phyloP scores from a whole-genome alignment of 2,113 vertebrate genomes.

The Labeo rohita region DNA sequence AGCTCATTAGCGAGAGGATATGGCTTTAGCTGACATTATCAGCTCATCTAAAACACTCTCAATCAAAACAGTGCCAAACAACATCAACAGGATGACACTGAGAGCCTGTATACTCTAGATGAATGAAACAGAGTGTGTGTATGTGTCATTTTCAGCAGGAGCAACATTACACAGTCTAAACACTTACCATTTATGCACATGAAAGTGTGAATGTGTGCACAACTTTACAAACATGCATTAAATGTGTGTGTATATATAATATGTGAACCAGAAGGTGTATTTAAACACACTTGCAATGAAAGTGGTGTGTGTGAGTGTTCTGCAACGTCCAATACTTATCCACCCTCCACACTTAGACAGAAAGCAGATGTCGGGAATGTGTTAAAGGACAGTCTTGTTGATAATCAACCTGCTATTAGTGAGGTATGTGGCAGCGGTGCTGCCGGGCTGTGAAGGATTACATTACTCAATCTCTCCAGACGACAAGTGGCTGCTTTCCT shows the following conservation, averaged over 20 bases:
- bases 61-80: slow-evolving; percentile 52
- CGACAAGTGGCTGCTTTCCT: slow-evolving; percentile 51
- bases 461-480: slow-evolving; percentile 64
- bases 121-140: slow-evolving; percentile 30
- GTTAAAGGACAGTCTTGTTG: slow-evolving; percentile 65
- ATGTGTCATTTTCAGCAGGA: slow-evolving; percentile 5
- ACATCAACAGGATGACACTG: slow-evolving; percentile 52
- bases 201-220: neutral
- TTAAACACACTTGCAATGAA: slow-evolving; percentile 41
- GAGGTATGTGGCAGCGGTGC: slow-evolving; percentile 62
- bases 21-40: slow-evolving; percentile 41
- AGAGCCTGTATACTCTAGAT: slow-evolving; percentile 40
- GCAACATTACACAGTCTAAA: slow-evolving; percentile 12
- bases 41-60: slow-evolving; percentile 45
- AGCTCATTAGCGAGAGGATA: slow-evolving; percentile 48
- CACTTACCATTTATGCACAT: neutral
- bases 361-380: slow-evolving; percentile 65
- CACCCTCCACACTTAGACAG: slow-evolving; percentile 54
- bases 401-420: slow-evolving; percentile 71
- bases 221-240: neutral
- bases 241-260: slow-evolving; percentile 10
- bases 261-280: neutral
- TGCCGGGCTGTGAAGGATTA: slow-evolving; percentile 52
- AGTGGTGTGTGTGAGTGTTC: slow-evolving; percentile 55
- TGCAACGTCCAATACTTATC: neutral